Evolutionary conservation across 2,888 invertebrate species (phyloP).

Genomic region (Athrips mouffetella): DNA sequence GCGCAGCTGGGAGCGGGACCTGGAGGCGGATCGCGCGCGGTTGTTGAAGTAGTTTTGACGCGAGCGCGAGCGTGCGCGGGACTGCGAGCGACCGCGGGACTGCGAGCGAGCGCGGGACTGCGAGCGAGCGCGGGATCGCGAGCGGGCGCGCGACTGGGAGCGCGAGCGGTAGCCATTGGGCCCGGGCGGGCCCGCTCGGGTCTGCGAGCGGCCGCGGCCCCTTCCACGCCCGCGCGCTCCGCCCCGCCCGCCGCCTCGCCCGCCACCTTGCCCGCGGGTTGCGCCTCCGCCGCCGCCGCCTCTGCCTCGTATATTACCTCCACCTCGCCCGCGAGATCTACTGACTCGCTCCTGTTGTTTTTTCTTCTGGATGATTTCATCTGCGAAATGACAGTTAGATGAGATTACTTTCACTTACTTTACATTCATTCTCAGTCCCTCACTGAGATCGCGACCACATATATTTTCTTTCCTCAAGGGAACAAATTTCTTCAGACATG

Average conservation of each 20-base stretch:
- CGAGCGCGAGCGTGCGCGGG: conserved; percentile 36
- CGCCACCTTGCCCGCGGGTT: conserved; percentile 37
- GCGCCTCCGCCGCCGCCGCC: conserved; percentile 38
- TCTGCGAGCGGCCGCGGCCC: conserved; percentile 39
- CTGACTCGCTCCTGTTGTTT: conserved; percentile 47
- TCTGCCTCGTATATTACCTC: conserved; percentile 28
- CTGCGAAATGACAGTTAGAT: conserved; percentile 40
- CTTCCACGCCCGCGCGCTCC: conserved; percentile 33
- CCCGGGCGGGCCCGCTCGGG: conserved; percentile 39
- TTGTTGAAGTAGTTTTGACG: conserved; percentile 44
- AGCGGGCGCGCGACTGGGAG: conserved; percentile 41
- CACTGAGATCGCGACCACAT: too few relatives aligned
- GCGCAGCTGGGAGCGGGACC: conserved; percentile 56
- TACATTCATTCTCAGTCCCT: too few relatives aligned
- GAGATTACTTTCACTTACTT: too few relatives aligned
- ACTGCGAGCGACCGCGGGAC: conserved; percentile 41
- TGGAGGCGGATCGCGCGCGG: conserved; percentile 50
- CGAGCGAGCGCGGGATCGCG: conserved; percentile 29
- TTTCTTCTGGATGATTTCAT: conserved; percentile 65
- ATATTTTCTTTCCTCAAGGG: too few relatives aligned
- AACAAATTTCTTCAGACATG: too few relatives aligned
- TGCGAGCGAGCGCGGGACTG: conserved; percentile 39
- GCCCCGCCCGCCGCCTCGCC: conserved; percentile 35
- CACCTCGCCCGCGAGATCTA: conserved; percentile 40
- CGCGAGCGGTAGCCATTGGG: conserved; percentile 28